These are phyloP conservation scores for Leptocoma aspasia DNA, from an alignment of 2,113 vertebrate genomes.

Conservation along the genomic window DNA sequence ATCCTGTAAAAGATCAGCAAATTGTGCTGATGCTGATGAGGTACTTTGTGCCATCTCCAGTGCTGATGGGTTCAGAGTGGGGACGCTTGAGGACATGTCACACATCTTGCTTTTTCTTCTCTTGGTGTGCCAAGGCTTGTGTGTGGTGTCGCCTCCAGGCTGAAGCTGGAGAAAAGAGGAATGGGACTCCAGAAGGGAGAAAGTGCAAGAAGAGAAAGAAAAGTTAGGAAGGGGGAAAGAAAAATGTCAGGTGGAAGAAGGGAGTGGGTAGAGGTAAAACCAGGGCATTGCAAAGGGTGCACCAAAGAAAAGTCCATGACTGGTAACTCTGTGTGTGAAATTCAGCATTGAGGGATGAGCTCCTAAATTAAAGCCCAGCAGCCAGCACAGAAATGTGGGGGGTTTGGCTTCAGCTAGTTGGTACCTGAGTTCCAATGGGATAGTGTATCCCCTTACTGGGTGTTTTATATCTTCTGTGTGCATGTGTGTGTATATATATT, in stretches of 20 bases:
- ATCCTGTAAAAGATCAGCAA: neutral
- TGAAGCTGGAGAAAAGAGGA: neutral
- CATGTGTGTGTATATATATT: neutral
- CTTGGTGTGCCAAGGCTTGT: neutral
- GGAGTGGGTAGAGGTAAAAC: neutral
- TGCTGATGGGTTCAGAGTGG: neutral
- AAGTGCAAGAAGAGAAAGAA: neutral
- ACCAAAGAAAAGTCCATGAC: neutral
- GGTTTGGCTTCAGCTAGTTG: neutral
- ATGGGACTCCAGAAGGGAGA: neutral
- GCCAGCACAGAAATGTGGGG: neutral
- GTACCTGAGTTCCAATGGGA: neutral
- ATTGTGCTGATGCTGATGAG: neutral
- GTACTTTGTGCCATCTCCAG: neutral
- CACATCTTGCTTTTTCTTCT: neutral
- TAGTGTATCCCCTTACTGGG: neutral
- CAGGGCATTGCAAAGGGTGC: neutral
- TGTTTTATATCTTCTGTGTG: neutral
- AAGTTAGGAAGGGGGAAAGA: neutral
- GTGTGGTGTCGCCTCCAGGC: neutral
- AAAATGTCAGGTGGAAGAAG: neutral
- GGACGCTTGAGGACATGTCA: neutral
- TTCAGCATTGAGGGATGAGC: neutral
- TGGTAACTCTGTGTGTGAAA: neutral
- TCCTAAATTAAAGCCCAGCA: slow-evolving; percentile 22